Evolutionary conservation across 2,888 invertebrate species (phyloP), one percentile per base, ranked within the genome.

Genomic region (Catocala fraxini): DNA sequence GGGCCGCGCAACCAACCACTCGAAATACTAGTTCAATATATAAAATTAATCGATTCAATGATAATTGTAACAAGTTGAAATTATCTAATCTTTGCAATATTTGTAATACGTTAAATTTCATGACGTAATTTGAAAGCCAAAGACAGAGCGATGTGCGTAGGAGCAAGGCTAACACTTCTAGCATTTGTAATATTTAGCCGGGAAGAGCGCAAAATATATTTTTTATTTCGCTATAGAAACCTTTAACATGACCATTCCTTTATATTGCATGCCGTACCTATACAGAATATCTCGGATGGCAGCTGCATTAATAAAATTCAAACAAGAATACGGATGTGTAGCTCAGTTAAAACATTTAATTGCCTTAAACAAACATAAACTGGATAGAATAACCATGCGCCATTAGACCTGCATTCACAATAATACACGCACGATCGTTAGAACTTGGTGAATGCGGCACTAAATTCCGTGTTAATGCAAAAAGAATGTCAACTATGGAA

Each of bases 361-460:
- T 64, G 54, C 33, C 25, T 11, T 58, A 59, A 68, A 63, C 52
- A 56, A 61, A 61, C 56, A 64, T 59, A 63, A 70, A 70, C 51
- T 60, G 56, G 52, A 63, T 66, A 64, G 49, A 61, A 49, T 63
- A 62, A 62, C 66, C 58, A 53, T 25, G 39, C 43, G 48, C 54
- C 53, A 67, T 77, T 67, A 65, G 58, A 58, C 51, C 53, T 63
- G 56, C 63, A 75, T 62, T 51, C 10, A 53, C 60, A 72, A 60
- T 64, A 68, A 65, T 59, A 66, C 41, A 54, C 51, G 42, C 55
- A 62, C 51, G 59, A 68, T 58, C 53, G 51, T 57, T 65, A 56
- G 69, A 63, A 61, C 67, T 46, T 60, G 43, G 51, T 64, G 63
- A 75, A 74, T 55, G 60, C 71, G 74, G 67, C 48, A 77, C 46